A percentile compares a stretch with the other conserved stretches of the same genome.
phyloP scores from a whole-genome alignment of 2,797 vertebrate species.

The Harpagifer antarcticus region DNA sequence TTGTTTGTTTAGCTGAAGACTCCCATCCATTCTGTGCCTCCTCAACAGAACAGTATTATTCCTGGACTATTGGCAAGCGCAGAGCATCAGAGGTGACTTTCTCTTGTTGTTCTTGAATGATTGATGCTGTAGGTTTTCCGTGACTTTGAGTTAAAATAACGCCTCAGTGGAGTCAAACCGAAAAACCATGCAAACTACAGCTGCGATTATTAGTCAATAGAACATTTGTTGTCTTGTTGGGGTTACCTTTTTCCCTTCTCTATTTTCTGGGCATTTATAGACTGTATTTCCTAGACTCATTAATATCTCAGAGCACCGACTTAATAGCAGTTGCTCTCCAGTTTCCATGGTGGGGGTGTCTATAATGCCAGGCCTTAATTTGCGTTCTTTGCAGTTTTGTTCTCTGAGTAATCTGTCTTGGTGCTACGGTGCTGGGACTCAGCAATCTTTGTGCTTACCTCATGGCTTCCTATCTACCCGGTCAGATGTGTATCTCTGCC shows the following conservation, averaged over 20 bases:
- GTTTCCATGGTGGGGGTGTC: constrained; percentile 13
- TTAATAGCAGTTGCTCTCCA: not conserved
- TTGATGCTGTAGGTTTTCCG: not conserved
- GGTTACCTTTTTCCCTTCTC: not conserved
- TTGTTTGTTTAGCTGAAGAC: constrained; percentile 85
- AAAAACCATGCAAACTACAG: not conserved
- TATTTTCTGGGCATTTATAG: not conserved
- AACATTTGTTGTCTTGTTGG: not conserved
- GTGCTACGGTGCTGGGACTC: constrained; percentile 27
- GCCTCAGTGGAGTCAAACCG: not conserved
- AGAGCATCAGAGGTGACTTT: constrained; percentile 89
- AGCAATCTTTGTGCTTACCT: constrained; percentile 64
- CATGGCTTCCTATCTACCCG: constrained; percentile 48
- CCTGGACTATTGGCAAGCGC: constrained; percentile 98
- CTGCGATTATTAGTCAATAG: not conserved
- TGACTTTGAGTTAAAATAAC: not conserved
- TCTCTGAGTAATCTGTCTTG: constrained; percentile 50
- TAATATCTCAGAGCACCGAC: constrained; percentile 23
- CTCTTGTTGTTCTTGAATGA: constrained; percentile 12
- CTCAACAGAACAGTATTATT: constrained; percentile 95
- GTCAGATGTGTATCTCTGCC: constrained; percentile 53
- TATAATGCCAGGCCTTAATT: constrained; percentile 37
- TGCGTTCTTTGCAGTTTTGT: constrained; percentile 52
- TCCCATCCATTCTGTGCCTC: constrained; percentile 92
- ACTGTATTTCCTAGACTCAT: not conserved